Percentiles rank a stretch among this genome's conserved stretches.
phyloP scores from a whole-genome alignment of 2,113 vertebrate species.

The Chauna torquata region DNA sequence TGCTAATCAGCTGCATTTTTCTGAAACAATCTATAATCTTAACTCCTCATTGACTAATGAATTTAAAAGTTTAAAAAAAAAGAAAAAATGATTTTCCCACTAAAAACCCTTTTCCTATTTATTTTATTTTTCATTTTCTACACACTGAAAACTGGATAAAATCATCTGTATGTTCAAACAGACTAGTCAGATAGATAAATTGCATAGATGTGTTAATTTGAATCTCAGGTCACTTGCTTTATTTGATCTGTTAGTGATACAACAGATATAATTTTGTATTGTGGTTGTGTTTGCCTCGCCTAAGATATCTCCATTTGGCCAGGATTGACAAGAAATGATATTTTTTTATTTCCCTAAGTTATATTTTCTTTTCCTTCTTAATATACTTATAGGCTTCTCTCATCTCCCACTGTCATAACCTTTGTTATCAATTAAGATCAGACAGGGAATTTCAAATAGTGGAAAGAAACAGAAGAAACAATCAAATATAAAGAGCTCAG shows the following conservation, averaged over 20 bases:
- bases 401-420: background rate
- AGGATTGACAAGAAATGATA: background rate
- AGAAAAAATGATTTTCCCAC: no score
- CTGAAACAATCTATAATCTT: background rate
- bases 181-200: background rate
- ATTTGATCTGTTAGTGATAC: background rate
- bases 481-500: background rate
- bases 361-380: background rate
- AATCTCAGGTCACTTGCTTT: background rate
- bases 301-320: background rate
- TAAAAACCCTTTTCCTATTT: background rate
- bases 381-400: background rate
- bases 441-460: background rate
- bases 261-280: background rate
- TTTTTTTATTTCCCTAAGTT: background rate
- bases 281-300: background rate
- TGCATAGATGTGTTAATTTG: background rate
- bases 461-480: background rate
- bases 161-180: background rate
- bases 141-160: background rate
- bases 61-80: background rate
- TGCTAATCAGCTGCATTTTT: background rate
- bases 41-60: background rate
- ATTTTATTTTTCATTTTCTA: background rate
- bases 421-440: background rate